A percentile compares a stretch with the other conserved stretches of the same genome.
Evolutionary conservation across 2,113 vertebrate genomes (phyloP).

Genomic region (Equus przewalskii): DNA sequence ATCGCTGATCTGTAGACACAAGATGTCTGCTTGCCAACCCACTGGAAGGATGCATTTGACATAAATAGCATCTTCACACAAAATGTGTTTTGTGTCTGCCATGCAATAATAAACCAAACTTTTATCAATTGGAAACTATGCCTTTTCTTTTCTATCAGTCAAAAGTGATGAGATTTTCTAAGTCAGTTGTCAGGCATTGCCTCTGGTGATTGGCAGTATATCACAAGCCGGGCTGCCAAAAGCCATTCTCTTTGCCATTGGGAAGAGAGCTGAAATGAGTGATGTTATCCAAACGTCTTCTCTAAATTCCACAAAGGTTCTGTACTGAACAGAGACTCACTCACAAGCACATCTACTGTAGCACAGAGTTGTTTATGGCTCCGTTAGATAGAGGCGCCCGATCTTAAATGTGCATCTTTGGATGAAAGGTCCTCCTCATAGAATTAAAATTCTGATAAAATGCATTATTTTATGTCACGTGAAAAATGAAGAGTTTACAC

Average conservation of each 20-base stretch:
- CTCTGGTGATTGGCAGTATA: constrained; percentile 65
- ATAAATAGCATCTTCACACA: background rate
- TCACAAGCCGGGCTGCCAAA: constrained; percentile 69
- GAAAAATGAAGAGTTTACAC: constrained; percentile 31
- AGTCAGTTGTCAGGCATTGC: constrained; percentile 62
- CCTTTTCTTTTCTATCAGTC: constrained; percentile 59
- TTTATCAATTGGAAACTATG: constrained; percentile 61
- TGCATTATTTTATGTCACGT: background rate
- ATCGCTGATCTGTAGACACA: background rate
- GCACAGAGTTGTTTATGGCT: background rate
- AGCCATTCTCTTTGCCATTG: constrained; percentile 58
- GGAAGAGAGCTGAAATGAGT: constrained; percentile 53
- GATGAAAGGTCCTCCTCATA: background rate
- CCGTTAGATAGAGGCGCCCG: background rate
- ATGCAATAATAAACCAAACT: constrained; percentile 68
- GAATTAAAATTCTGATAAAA: constrained; percentile 57
- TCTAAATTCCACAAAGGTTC: constrained; percentile 58
- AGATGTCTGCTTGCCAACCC: constrained; percentile 5
- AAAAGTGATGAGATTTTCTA: constrained; percentile 68
- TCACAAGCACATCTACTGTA: background rate
- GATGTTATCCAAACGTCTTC: constrained; percentile 40
- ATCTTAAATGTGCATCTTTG: constrained; percentile 35
- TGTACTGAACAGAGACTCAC: background rate
- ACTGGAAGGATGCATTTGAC: background rate
- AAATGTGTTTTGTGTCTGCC: constrained; percentile 43